Base-by-base conservation (phyloP, 2,888 invertebrate species). In the Andrena chrysosceles region DNA sequence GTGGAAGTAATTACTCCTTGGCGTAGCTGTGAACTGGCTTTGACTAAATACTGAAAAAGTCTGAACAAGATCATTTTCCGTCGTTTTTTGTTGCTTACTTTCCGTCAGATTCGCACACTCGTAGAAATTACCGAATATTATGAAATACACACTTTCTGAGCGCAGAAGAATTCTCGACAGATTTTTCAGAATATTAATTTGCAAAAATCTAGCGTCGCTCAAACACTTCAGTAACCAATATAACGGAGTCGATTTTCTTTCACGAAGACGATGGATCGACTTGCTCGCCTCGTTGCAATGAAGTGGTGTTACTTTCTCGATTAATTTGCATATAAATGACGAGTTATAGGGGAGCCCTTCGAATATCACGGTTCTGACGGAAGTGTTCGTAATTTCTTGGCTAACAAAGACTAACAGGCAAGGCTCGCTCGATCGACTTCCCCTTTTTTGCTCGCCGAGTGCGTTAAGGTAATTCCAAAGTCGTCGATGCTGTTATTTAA, bases 1-100 rank as follows among this genome's bases (percentile, higher is more conserved):
- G 69, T 70, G 54, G 29, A 70, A 63, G 83, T 80, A 85, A 85
- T 83, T 83, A 74, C 74, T 63, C 71, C 77, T 83, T 80, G 74
- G 63, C 74, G 68, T 64, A 33, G 56, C 35, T 33, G 66, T 54
- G 29, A 63, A 8, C 31, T 29, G 60, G 42, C 71, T 75, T 66
- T 66, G 71, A 63, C 63, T 56, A 60, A 63, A 29, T 78, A 10
- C 6, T 33, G 1, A 42, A 35, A n/a, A 71, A 52, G 48, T 26
- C 67, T 42, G 62, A 70, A 67, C 63, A 35, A 35, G 42, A 16
- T 31, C 16, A n/a, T 29, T 16, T 42, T 10, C 8, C 13, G 10
- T 10, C 23, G n/a, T 60, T 71, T 62, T 5, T 31, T 35, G 35
- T 35, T 20, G n/a, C 6, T 4, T n/a, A 7, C n/a, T 29, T 35